These are phyloP conservation scores for Sceloporus undulatus DNA, from an alignment of 2,113 vertebrate species.

Conservation along the genomic window DNA sequence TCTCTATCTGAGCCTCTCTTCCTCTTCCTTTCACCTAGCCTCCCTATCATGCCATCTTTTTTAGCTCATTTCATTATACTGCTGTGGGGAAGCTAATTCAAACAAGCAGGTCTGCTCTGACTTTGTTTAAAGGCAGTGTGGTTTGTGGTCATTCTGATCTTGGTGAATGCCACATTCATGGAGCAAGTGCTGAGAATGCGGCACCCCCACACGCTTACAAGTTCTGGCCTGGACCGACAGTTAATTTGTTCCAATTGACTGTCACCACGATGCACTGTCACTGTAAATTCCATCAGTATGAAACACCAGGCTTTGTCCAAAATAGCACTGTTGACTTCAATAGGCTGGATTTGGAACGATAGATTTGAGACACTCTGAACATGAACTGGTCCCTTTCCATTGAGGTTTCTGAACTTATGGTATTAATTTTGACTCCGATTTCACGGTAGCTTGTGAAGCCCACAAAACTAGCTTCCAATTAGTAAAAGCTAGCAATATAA, in stretches of 20 bases:
- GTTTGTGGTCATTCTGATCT: constrained; percentile 40
- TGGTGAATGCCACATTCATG: constrained; percentile 15
- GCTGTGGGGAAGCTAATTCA: constrained; percentile 16
- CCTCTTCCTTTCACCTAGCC: background rate
- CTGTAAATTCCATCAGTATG: constrained; percentile 26
- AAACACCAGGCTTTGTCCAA: constrained; percentile 5
- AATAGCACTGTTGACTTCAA: constrained; percentile 1
- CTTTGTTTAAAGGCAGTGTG: constrained; percentile 43
- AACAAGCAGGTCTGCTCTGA: constrained; percentile 10
- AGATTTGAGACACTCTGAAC: background rate
- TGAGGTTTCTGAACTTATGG: constrained; percentile 25
- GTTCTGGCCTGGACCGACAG: constrained; percentile 21
- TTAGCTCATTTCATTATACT: background rate
- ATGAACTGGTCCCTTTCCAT: constrained; percentile 1
- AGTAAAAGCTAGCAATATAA: background rate
- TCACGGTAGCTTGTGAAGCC: constrained; percentile 22
- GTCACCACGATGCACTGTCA: constrained; percentile 20
- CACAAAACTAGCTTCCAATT: constrained; percentile 22
- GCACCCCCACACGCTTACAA: background rate
- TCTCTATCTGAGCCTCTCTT: background rate
- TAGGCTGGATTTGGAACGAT: background rate
- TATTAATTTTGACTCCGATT: constrained; percentile 23
- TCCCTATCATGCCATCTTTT: constrained; percentile 17
- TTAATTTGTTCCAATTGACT: constrained; percentile 34
- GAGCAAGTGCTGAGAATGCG: constrained; percentile 18